Conservation (phyloP, 2,797 vertebrate genomes). For the Falco naumanni region DNA sequence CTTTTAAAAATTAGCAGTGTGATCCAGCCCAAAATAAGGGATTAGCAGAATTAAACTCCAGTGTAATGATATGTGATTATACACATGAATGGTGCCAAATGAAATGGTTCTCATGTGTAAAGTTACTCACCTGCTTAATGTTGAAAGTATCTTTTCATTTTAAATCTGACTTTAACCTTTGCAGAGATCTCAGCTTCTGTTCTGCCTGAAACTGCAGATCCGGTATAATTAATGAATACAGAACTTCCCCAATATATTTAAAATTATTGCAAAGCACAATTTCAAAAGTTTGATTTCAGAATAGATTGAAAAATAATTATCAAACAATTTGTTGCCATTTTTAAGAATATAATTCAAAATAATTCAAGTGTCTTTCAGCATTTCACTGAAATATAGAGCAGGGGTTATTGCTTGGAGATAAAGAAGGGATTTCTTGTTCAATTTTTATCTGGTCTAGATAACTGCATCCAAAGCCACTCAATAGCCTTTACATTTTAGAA, state of each 20-base stretch:
- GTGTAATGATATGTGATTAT: neutral
- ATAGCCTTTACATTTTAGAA: neutral
- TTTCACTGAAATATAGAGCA: neutral
- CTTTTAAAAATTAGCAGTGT: neutral
- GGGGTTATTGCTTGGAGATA: neutral
- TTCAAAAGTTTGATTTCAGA: neutral
- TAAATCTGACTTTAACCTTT: slow-evolving; percentile 3
- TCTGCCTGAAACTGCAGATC: neutral
- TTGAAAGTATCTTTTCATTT: neutral
- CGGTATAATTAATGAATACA: neutral
- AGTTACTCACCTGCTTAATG: slow-evolving; percentile 7
- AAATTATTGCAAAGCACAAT: neutral
- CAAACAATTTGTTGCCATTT: neutral
- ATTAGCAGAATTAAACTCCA: slow-evolving; percentile 24
- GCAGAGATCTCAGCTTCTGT: neutral
- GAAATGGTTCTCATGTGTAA: neutral
- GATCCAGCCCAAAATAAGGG: neutral
- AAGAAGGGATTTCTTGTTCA: neutral
- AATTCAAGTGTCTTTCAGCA: neutral
- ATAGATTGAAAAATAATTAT: neutral
- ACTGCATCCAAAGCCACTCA: neutral
- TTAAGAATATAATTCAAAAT: neutral
- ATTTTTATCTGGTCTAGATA: neutral
- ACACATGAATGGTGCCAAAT: neutral
- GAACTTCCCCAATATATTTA: neutral